A percentile compares a stretch with the other conserved stretches of the same genome.
phyloP scores from a whole-genome alignment of 2,113 vertebrate species.

The Aramus guarauna region DNA sequence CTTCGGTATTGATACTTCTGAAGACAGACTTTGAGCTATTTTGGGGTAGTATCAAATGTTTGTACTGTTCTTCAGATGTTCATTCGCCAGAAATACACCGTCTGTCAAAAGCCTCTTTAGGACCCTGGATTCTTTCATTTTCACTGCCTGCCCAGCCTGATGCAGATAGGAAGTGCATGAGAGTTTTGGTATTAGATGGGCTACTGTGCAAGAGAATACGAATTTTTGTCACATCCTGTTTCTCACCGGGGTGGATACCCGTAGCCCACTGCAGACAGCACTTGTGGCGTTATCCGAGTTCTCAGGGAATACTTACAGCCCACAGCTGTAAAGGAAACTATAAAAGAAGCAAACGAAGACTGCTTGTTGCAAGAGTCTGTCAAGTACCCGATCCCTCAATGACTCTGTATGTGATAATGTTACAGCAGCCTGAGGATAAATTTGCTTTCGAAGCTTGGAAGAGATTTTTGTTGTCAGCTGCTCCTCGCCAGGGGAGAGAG shows the following conservation, averaged over 20 bases:
- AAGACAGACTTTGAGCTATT: conserved; percentile 41
- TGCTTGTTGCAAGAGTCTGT: background rate
- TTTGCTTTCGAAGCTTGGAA: background rate
- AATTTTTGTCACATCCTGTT: background rate
- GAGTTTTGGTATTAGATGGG: background rate
- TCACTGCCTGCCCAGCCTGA: background rate
- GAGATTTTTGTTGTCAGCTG: background rate
- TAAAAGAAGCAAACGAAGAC: background rate
- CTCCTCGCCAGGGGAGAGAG: background rate
- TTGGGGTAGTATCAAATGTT: conserved; percentile 4
- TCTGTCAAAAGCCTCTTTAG: background rate
- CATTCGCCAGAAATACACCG: background rate
- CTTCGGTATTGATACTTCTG: background rate
- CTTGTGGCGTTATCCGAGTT: fast-evolving
- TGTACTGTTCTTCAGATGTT: conserved; percentile 16
- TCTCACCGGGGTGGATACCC: background rate
- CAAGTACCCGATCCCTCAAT: background rate
- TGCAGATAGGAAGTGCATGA: background rate
- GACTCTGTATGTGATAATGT: background rate
- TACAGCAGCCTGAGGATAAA: background rate
- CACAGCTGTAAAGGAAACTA: background rate
- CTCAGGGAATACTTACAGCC: background rate
- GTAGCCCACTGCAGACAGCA: background rate
- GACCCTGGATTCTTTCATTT: background rate
- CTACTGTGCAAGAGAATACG: fast-evolving